Evolutionary conservation across 2,797 vertebrate species (phyloP).

Genomic region (Sebastes steindachneri): DNA sequence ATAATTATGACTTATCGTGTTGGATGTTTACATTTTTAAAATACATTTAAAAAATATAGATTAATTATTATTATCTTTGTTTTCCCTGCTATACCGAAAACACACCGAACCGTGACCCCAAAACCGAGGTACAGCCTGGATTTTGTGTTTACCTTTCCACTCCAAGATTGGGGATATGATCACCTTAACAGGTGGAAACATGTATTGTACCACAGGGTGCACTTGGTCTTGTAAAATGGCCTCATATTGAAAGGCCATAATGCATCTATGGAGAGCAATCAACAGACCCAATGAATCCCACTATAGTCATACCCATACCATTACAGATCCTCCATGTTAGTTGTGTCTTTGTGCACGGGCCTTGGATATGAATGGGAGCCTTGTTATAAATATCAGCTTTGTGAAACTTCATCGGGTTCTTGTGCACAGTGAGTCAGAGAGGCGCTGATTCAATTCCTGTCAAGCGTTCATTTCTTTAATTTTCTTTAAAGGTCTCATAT

Average conservation of each 20-base stretch:
- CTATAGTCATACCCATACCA: neutral
- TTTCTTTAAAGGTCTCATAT: neutral
- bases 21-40: neutral
- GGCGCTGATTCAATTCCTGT: neutral
- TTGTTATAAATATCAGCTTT: slow-evolving; percentile 12
- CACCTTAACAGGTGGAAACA: too few species aligned
- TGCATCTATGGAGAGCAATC: neutral
- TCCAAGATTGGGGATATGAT: too few species aligned
- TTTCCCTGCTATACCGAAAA: neutral
- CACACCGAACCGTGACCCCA: neutral
- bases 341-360: neutral
- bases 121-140: neutral
- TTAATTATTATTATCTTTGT: neutral
- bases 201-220: neutral
- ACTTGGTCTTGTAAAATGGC: neutral
- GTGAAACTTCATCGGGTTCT: slow-evolving; percentile 2
- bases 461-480: neutral
- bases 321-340: neutral
- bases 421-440: slow-evolving; percentile 1
- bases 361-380: slow-evolving; percentile 1
- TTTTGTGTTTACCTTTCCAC: neutral
- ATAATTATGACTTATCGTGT: neutral
- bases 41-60: neutral
- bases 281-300: neutral
- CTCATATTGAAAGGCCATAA: neutral